Conservation (phyloP, 1,140 invertebrate species). For the Cryptotermes secundus region DNA sequence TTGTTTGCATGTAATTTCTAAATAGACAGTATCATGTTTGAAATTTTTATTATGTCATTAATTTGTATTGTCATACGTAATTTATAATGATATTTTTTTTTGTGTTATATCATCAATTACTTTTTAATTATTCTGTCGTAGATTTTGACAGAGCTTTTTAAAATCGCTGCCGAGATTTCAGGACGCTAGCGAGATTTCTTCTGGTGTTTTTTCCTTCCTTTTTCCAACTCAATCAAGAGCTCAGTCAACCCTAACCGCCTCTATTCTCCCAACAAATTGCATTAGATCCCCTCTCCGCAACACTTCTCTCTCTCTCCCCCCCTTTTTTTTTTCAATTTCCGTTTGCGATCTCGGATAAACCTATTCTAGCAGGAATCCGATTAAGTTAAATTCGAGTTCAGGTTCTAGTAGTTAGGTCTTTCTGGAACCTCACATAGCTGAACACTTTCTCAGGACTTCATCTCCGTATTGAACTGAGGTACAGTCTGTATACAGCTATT, state of each 20-base stretch:
- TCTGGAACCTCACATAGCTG: background rate
- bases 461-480: background rate
- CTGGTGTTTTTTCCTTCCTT: background rate
- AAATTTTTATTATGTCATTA: too few relatives aligned
- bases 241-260: constrained; percentile 26
- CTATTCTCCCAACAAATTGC: constrained; percentile 30
- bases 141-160: too few relatives aligned
- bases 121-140: too few relatives aligned
- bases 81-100: too few relatives aligned
- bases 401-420: background rate
- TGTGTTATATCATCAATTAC: too few relatives aligned
- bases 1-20: too few relatives aligned
- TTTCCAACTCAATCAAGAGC: constrained; percentile 22
- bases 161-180: background rate
- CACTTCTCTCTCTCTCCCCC: background rate
- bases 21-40: too few relatives aligned
- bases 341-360: constrained; percentile 18
- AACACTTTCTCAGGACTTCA: background rate
- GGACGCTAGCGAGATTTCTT: background rate
- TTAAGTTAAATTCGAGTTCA: constrained; percentile 18
- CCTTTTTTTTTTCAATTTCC: background rate
- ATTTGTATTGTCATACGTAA: too few relatives aligned
- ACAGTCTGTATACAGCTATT: background rate
- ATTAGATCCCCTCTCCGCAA: constrained; percentile 5
- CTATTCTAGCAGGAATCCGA: constrained; percentile 24